Evolutionary conservation across 2,888 invertebrate species (phyloP).

Genomic region (Sthenelais limicola): DNA sequence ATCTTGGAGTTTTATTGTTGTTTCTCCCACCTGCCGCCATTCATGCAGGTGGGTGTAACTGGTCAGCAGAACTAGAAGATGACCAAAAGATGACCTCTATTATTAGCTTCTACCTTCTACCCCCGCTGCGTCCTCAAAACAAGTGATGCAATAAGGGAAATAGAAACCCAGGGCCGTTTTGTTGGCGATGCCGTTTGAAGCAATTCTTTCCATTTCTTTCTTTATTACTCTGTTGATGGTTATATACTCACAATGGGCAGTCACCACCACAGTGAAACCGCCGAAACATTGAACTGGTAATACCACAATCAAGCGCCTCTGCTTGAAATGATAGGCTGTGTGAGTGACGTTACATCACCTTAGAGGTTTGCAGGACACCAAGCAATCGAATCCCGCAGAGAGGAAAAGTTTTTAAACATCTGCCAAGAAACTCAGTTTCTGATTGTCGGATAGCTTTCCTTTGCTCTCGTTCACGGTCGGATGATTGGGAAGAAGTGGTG

Average conservation of each 20-base stretch:
- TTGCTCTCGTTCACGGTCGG: background rate
- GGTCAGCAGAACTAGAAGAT: background rate
- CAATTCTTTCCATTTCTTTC: too few relatives aligned
- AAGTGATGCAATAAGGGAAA: conserved; percentile 10
- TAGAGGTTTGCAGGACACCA: too few relatives aligned
- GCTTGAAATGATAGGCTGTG: too few relatives aligned
- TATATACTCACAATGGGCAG: too few relatives aligned
- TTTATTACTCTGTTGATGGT: too few relatives aligned
- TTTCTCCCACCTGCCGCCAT: conserved; percentile 11
- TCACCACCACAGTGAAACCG: too few relatives aligned
- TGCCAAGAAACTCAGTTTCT: background rate
- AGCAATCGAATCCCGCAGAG: too few relatives aligned
- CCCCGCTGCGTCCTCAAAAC: background rate
- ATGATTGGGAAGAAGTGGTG: too few relatives aligned
- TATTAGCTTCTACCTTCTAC: background rate
- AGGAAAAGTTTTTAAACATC: conserved; percentile 20
- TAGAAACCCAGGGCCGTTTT: conserved; percentile 13
- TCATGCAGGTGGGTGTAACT: conserved; percentile 11
- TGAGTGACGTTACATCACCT: too few relatives aligned
- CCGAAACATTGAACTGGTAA: too few relatives aligned
- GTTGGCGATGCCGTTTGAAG: conserved; percentile 27
- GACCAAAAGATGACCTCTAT: conserved; percentile 3
- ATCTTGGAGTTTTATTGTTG: conserved; percentile 23
- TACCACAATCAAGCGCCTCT: too few relatives aligned
- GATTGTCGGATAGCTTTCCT: background rate